Evolutionary conservation across 2,797 vertebrate genomes (phyloP).

Genomic region (Hippopotamyrus pictus): DNA sequence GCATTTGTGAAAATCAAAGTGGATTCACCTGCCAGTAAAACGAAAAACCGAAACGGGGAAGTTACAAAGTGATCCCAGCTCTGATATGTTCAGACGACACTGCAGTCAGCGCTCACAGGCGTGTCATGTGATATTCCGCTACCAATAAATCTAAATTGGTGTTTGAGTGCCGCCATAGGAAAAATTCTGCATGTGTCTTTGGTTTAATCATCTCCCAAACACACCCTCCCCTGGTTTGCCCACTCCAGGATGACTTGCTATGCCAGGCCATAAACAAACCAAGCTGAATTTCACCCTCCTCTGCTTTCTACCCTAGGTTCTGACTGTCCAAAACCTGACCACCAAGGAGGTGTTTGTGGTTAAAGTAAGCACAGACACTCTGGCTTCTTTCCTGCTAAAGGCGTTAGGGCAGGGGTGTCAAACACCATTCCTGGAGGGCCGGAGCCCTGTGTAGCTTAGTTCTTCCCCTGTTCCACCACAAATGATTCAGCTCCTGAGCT

Average conservation of each 20-base stretch:
- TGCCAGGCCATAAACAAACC: not conserved
- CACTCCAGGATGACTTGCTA: not conserved
- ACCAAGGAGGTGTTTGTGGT: conserved; percentile 84
- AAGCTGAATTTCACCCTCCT: not conserved
- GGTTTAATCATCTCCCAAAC: not conserved
- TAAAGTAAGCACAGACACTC: conserved; percentile 69
- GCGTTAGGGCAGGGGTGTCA: not conserved
- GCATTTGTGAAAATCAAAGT: not conserved
- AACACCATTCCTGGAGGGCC: no score
- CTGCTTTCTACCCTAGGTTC: conserved; percentile 65
- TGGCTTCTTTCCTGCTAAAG: not conserved
- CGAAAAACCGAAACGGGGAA: not conserved
- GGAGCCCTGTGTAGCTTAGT: no score
- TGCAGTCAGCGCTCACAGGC: not conserved
- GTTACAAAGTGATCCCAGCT: not conserved
- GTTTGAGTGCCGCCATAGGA: not conserved
- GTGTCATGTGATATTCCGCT: not conserved
- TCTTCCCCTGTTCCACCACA: no score
- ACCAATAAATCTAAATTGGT: not conserved
- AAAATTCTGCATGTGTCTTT: not conserved
- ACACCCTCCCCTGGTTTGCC: not conserved
- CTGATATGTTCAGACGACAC: not conserved
- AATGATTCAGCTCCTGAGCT: no score
- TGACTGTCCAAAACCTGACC: conserved; percentile 79
- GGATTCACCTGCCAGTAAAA: not conserved